Evolutionary conservation across 2,888 invertebrate species (phyloP), one percentile per base, ranked within the genome.

Genomic region (Crepidodera aurea): DNA sequence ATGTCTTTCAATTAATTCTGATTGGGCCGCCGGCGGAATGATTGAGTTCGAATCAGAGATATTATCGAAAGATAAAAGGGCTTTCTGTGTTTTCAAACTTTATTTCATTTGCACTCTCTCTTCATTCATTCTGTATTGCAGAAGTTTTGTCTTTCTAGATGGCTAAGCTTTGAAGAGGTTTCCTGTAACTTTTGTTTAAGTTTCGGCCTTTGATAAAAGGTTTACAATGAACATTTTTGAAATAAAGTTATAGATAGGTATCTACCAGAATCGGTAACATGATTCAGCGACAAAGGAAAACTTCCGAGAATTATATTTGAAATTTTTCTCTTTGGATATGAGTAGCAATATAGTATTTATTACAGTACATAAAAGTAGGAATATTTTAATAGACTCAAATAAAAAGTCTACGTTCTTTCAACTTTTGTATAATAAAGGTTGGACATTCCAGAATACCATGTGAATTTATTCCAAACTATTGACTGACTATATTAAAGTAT

Each of bases 41-140:
- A 64, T 64, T 60, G 64, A 60, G 60, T 64, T 57, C 42, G 53
- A 56, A 64, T 60, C 60, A 56, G 64, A 60, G 60, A 60, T 64
- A 64, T 64, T 60, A 64, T 64, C 60, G 60, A 57, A 51, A 64
- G 60, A 64, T 63, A 55, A 63, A 63, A 63, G 63, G 63, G 34
- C 18, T 50, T 57, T 54, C 50, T 55, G 51, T 60, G 57, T 60
- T 64, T 60, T 39, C 46, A 60, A 64, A 64, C 60, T 64, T 64
- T 55, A 58, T 64, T 60, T 40, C 57, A 48, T 60, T 64, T 60
- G 46, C 54, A 57, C 64, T 57, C 53, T 42, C 27, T 55, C 25
- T 34, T 46, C 44, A 16, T 56, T 46, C 46, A 46, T 48, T 56
- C 34, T 50, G 64, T 60, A 57, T 60, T 64, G 57, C 51, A 46